These are phyloP conservation scores for Epinephelus fuscoguttatus DNA, from an alignment of 2,113 vertebrate genomes.

Conservation along the genomic window DNA sequence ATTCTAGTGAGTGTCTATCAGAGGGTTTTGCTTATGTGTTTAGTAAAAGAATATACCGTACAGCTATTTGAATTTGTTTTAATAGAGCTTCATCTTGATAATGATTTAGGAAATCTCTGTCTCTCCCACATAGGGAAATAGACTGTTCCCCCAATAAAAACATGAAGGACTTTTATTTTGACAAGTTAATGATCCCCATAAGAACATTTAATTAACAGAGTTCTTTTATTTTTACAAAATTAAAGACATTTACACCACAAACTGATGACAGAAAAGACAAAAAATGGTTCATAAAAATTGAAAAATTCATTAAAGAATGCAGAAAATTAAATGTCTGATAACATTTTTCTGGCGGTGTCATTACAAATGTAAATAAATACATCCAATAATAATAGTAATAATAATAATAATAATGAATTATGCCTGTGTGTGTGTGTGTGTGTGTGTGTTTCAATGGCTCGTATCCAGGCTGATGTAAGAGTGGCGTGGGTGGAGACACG, in stretches of 20 bases:
- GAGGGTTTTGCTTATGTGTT: not conserved
- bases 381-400: not conserved
- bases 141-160: no score
- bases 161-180: no score
- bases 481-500: constrained; percentile 24
- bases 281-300: no score
- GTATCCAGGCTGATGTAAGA: constrained; percentile 32
- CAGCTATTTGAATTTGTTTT: not conserved
- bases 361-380: not conserved
- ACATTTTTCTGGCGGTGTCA: no score
- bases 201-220: no score
- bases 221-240: no score
- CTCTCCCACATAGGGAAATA: not conserved
- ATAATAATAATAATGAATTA: not conserved
- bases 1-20: not conserved
- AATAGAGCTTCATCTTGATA: not conserved
- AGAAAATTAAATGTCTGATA: no score
- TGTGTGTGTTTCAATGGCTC: constrained; percentile 26
- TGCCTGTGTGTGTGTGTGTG: constrained; percentile 20
- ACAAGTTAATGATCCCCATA: no score
- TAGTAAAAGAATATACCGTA: not conserved
- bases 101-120: not conserved
- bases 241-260: no score
- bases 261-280: no score
- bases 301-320: no score